A percentile compares a stretch with the other conserved stretches of the same genome.
Conservation (phyloP, 2,888 invertebrate species). For the Pandemis corylana region DNA sequence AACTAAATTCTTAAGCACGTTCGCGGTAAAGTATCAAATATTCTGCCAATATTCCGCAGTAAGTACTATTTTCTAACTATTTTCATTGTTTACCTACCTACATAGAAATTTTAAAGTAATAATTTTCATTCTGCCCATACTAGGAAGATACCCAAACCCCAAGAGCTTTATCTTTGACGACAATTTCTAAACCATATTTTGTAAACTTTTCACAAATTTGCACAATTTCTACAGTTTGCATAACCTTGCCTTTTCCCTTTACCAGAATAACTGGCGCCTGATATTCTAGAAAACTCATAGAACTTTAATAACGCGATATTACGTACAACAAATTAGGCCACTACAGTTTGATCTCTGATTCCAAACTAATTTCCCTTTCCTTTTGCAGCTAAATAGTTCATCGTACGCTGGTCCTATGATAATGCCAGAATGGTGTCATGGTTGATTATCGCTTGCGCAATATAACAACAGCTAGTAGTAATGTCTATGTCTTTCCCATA, state of each 20-base stretch:
- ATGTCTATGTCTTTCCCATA: slow-evolving; percentile 70
- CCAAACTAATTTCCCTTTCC: slow-evolving; percentile 21
- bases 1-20: no score
- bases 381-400: slow-evolving; percentile 44
- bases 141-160: background rate
- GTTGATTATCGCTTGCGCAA: slow-evolving; percentile 75
- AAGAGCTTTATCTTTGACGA: background rate
- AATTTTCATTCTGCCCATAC: background rate
- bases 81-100: no score
- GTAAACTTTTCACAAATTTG: background rate
- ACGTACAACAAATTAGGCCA: slow-evolving; percentile 23
- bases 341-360: slow-evolving; percentile 5
- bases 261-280: slow-evolving; percentile 7
- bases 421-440: slow-evolving; percentile 71
- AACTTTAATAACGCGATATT: slow-evolving; percentile 25
- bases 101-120: no score
- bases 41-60: no score
- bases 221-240: background rate
- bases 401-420: slow-evolving; percentile 50
- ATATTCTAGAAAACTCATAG: slow-evolving; percentile 15
- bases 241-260: background rate
- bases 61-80: no score
- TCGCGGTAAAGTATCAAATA: no score
- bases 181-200: background rate
- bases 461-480: slow-evolving; percentile 56